Conservation (phyloP, 1,140 invertebrate species). For the Brachionus rotundiformis region DNA sequence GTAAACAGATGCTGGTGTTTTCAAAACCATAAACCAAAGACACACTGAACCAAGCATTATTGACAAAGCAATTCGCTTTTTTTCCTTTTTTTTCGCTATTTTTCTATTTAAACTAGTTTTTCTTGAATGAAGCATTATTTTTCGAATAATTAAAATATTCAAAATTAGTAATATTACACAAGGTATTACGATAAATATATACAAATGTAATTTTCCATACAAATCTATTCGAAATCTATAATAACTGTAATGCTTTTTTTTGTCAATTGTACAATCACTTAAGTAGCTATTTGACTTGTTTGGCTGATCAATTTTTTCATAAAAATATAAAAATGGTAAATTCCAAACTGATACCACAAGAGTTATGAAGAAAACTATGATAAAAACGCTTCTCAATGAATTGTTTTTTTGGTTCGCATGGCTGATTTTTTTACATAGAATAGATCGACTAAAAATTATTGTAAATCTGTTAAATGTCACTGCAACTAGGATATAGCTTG, state of each 20-base stretch:
- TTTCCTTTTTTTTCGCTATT: slow-evolving; percentile 18
- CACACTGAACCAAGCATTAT: slow-evolving; percentile 46
- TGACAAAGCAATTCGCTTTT: slow-evolving; percentile 38
- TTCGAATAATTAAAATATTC: slow-evolving; percentile 35
- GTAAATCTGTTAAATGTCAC: slow-evolving; percentile 42
- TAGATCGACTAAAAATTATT: slow-evolving; percentile 39
- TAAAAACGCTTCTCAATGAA: not conserved
- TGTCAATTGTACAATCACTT: slow-evolving; percentile 45
- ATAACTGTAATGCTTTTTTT: not conserved
- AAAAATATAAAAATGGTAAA: slow-evolving; percentile 32
- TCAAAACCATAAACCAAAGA: slow-evolving; percentile 47
- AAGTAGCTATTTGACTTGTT: not conserved
- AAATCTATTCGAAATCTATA: slow-evolving; percentile 17
- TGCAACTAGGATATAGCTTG: slow-evolving; percentile 41
- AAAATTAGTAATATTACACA: slow-evolving; percentile 37
- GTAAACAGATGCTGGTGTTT: slow-evolving; percentile 48
- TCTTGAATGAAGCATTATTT: slow-evolving; percentile 9
- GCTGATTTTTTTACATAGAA: slow-evolving; percentile 4
- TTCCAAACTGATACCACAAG: not conserved
- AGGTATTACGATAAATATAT: slow-evolving; percentile 46
- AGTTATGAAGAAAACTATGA: not conserved
- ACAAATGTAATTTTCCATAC: slow-evolving; percentile 45
- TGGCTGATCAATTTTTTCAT: not conserved
- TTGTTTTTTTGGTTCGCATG: not conserved
- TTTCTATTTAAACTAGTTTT: not conserved